Evolutionary conservation across 2,797 vertebrate genomes (phyloP), one percentile per base, ranked within the genome.

Genomic region (Eutrigla gurnardus): DNA sequence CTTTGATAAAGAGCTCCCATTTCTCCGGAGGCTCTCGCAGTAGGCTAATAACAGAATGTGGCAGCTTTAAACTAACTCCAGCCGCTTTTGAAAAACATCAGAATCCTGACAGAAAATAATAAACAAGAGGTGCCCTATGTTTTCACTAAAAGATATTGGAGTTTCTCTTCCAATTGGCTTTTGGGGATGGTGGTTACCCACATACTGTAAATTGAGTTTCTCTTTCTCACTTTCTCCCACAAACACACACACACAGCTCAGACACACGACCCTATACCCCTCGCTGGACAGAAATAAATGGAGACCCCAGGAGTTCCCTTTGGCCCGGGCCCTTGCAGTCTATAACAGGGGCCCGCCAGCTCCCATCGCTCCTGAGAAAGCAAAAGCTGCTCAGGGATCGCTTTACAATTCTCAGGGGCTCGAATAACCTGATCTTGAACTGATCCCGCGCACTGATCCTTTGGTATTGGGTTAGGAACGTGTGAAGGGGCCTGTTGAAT

Each of bases 331-430:
- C 73, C 72, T 77, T 35, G 80, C 72, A 80, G 89, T 79, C 81
- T 80, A 81, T 86, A 89, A 82, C 84, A 78, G 80, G 84, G 69
- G 25, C 25, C 86, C 79, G 79, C 86, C 88, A 88, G 88, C 88
- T 88, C 87, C 77, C 84, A 92, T 91, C 88, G 75, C 88, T 90
- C 91, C 89, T 91, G 92, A 90, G 90, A 93, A 93, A 92, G 89
- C 84, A 90, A 92, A 91, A 91, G 89, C 91, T 89, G 90, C 86
- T 85, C 65, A 13, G 88, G 90, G 92, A 93, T 94, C 87, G 55
- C 91, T 91, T 94, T 94, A 92, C 93, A 92, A 93, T 91, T 94
- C 93, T 93, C 92, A 92, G 91, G 92, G 92, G 94, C 86, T 94
- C 87, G 62, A 78, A 93, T 93, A 94, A 94, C 93, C 93, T 85